These are phyloP conservation scores for Archivesica marissinica DNA, from an alignment of 1,140 invertebrate species.

Conservation along the genomic window DNA sequence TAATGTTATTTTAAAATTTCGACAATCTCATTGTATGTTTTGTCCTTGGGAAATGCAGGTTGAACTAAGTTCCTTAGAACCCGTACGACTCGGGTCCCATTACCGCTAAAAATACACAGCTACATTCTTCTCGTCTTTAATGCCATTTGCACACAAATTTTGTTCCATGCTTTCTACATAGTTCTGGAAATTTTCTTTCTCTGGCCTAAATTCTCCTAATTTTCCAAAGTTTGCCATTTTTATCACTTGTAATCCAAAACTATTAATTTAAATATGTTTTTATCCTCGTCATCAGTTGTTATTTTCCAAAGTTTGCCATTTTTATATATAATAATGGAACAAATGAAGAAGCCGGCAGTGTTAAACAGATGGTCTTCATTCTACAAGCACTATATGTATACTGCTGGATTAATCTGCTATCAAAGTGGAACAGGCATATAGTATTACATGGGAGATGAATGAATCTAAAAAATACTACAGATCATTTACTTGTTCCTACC, in stretches of 20 bases:
- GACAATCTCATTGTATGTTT: neutral
- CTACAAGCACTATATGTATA: too few species aligned
- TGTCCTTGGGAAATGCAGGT: neutral
- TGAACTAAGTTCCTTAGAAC: constrained; percentile 13
- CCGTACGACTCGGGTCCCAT: constrained; percentile 26
- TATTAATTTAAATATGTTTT: neutral
- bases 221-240: constrained; percentile 8
- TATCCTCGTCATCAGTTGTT: constrained; percentile 1
- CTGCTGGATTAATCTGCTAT: too few species aligned
- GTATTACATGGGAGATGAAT: too few species aligned
- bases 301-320: too few species aligned
- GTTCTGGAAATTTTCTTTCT: neutral
- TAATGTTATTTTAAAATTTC: constrained; percentile 6
- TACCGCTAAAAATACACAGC: constrained; percentile 24
- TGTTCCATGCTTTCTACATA: constrained; percentile 39
- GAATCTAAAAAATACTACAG: too few species aligned
- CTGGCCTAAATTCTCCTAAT: neutral
- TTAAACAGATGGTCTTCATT: too few species aligned
- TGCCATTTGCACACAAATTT: constrained; percentile 10
- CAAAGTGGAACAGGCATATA: too few species aligned
- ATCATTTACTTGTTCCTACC: too few species aligned
- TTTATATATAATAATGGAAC: too few species aligned
- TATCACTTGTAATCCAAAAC: neutral
- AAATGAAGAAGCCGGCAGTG: too few species aligned
- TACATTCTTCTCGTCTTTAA: constrained; percentile 18